phyloP scores from a whole-genome alignment of 2,888 invertebrate genomes.

The Drosophila fulvimacula region DNA sequence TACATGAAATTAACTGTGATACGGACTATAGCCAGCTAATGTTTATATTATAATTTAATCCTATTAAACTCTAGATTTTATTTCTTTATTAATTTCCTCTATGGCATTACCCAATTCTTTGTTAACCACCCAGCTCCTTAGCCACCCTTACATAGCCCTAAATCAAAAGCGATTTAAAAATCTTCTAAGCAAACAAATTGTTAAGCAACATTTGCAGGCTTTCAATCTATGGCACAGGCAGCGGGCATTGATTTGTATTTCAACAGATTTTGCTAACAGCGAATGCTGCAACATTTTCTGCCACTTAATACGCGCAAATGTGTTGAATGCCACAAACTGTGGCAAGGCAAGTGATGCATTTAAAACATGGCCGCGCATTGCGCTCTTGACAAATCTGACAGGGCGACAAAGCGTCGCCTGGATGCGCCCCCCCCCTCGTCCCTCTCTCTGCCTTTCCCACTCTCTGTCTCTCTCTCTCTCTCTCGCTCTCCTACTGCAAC shows the following conservation, averaged over 20 bases:
- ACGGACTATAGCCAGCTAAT: no score
- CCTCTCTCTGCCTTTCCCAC: background rate
- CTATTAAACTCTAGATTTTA: background rate
- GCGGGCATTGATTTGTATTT: slow-evolving; percentile 13
- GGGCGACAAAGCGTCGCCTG: slow-evolving; percentile 73
- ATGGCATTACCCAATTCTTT: background rate
- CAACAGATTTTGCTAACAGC: background rate
- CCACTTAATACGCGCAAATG: slow-evolving; percentile 25
- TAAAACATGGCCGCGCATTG: slow-evolving; percentile 45
- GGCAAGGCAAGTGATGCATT: slow-evolving; percentile 57
- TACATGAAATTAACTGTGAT: no score
- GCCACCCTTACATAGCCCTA: background rate
- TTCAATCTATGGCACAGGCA: background rate
- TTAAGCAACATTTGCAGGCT: background rate
- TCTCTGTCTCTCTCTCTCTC: background rate
- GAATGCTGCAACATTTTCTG: slow-evolving; percentile 25
- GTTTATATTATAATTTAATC: no score
- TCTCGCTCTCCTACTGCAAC: slow-evolving; percentile 20
- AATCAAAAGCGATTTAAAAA: background rate
- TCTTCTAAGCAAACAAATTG: background rate
- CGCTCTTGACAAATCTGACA: slow-evolving; percentile 75
- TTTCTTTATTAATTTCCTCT: background rate
- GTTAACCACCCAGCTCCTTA: background rate
- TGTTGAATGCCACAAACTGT: slow-evolving; percentile 38
- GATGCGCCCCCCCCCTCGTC: slow-evolving; percentile 2